phyloP scores from a whole-genome alignment of 2,888 invertebrate species.

The Ramazzottius varieornatus region DNA sequence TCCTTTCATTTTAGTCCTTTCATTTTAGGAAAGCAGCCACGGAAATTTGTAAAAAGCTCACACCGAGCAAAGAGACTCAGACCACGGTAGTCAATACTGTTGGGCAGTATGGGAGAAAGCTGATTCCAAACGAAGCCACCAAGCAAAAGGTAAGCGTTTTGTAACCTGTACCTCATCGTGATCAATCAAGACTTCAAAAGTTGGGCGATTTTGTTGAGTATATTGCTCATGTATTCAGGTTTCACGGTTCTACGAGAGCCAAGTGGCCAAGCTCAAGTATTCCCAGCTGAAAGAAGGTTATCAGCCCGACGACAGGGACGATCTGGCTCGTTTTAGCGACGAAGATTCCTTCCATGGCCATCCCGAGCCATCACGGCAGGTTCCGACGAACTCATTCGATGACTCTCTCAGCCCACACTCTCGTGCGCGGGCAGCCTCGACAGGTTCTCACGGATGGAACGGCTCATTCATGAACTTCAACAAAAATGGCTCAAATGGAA shows the following conservation, averaged over 20 bases:
- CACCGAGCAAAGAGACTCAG: background rate
- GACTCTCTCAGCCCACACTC: too few relatives aligned
- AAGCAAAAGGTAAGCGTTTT: conserved; percentile 3
- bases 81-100: background rate
- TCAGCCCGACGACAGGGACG: background rate
- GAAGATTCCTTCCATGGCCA: background rate
- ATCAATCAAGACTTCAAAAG: too few relatives aligned
- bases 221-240: too few relatives aligned
- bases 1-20: background rate
- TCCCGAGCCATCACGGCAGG: too few relatives aligned
- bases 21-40: background rate
- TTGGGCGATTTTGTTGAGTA: too few relatives aligned
- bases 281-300: background rate
- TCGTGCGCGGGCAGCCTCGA: too few relatives aligned
- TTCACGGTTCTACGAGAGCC: background rate
- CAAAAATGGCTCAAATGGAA: too few relatives aligned
- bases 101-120: background rate
- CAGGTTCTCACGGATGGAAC: too few relatives aligned
- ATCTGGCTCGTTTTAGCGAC: background rate
- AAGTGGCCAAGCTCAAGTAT: background rate
- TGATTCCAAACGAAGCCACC: background rate
- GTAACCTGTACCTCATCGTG: too few relatives aligned
- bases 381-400: too few relatives aligned
- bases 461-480: too few relatives aligned
- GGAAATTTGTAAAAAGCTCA: background rate